Evolutionary conservation across 2,113 vertebrate genomes (phyloP).

Genomic region (Pterocles orientalis): DNA sequence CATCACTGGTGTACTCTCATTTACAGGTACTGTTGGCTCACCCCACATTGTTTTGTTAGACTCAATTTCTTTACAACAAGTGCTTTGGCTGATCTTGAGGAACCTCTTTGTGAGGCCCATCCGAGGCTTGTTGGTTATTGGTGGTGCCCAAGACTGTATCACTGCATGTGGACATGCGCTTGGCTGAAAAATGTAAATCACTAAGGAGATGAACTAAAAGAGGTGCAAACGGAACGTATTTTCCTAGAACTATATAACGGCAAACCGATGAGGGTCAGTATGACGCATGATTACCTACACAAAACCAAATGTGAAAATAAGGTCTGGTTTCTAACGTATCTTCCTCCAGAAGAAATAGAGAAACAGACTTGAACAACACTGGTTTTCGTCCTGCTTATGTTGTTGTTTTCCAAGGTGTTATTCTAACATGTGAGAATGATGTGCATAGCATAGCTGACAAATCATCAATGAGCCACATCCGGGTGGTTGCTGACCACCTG

Average conservation of each 20-base stretch:
- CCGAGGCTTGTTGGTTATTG: not conserved
- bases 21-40: not conserved
- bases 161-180: not conserved
- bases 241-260: not conserved
- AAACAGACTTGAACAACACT: not conserved
- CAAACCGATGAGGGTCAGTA: not conserved
- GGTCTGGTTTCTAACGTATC: not conserved
- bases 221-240: not conserved
- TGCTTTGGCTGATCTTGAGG: not conserved
- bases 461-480: not conserved
- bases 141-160: not conserved
- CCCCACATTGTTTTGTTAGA: not conserved
- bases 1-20: not conserved
- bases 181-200: not conserved
- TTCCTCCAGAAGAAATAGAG: not conserved
- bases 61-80: not conserved
- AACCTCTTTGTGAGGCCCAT: not conserved
- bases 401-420: not conserved
- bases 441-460: not conserved
- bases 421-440: not conserved
- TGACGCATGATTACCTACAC: no score
- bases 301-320: not conserved
- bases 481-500: not conserved
- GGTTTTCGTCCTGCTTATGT: not conserved
- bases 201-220: not conserved